Conservation (phyloP, 2,113 vertebrate genomes). For the Pyxicephalus adspersus region DNA sequence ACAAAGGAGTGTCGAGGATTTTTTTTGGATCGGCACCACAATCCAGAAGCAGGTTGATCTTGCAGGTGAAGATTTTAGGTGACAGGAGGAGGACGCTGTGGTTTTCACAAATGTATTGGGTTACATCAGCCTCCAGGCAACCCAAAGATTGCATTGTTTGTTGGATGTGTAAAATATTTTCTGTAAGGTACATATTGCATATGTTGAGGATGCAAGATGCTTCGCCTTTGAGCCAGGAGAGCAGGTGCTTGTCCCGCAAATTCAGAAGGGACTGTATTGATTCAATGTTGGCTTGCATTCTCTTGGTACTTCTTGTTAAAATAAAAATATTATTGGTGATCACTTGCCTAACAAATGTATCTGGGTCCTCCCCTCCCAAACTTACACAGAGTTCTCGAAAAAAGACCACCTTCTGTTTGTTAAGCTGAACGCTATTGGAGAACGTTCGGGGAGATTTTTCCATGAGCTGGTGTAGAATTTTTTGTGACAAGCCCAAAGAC, state of each 20-base stretch:
- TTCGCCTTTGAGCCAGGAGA: conserved; percentile 69
- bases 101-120: conserved; percentile 66
- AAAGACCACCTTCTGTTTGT: conserved; percentile 71
- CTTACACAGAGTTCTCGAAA: conserved; percentile 67
- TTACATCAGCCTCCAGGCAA: conserved; percentile 63
- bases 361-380: conserved; percentile 67
- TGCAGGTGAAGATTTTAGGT: conserved; percentile 67
- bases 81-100: conserved; percentile 70
- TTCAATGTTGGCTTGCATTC: conserved; percentile 71
- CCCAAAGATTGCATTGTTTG: conserved; percentile 68
- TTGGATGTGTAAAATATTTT: conserved; percentile 68
- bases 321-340: conserved; percentile 79
- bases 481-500: conserved; percentile 71
- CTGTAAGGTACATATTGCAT: conserved; percentile 71
- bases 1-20: conserved; percentile 68
- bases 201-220: conserved; percentile 74
- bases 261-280: conserved; percentile 68
- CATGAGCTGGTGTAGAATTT: conserved; percentile 73
- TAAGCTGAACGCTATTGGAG: conserved; percentile 78
- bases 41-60: conserved; percentile 74
- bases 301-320: conserved; percentile 77
- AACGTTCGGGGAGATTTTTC: conserved; percentile 75
- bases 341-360: conserved; percentile 69
- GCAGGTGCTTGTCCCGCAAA: conserved; percentile 67
- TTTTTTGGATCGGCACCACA: conserved; percentile 69